These are phyloP conservation scores for Heliocidaris tuberculata DNA, from an alignment of 35 echinoderm and acorn worm genomes.

Conservation along the genomic window DNA sequence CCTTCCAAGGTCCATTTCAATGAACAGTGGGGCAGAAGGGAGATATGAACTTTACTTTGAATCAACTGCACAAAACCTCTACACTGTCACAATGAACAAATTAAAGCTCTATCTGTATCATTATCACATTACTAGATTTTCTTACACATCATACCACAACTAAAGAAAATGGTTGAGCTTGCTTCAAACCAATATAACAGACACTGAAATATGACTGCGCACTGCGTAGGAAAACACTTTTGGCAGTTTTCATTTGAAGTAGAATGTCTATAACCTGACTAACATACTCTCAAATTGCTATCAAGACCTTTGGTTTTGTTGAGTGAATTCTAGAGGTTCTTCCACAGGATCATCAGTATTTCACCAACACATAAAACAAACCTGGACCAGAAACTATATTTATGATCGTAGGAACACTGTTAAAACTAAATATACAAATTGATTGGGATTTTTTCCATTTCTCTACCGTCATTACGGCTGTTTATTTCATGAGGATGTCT, in stretches of 20 bases:
- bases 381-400: neutral
- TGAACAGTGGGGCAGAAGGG: neutral
- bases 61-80: neutral
- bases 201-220: neutral
- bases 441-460: neutral
- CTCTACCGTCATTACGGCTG: neutral
- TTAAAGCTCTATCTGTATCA: neutral
- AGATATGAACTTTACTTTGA: neutral
- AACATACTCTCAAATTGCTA: neutral
- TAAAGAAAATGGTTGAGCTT: neutral
- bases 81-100: neutral
- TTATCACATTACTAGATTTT: neutral
- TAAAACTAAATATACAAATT: constrained; percentile 2
- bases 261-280: constrained; percentile 10
- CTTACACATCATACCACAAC: neutral
- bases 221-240: neutral
- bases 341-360: neutral
- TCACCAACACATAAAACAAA: neutral
- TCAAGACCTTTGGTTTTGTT: neutral
- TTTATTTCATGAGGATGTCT: neutral
- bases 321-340: neutral
- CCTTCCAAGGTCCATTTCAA: neutral
- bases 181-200: neutral
- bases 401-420: neutral
- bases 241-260: constrained; percentile 17